Base-by-base conservation (phyloP, 2,888 invertebrate species). In the Steinernema hermaphroditum region DNA sequence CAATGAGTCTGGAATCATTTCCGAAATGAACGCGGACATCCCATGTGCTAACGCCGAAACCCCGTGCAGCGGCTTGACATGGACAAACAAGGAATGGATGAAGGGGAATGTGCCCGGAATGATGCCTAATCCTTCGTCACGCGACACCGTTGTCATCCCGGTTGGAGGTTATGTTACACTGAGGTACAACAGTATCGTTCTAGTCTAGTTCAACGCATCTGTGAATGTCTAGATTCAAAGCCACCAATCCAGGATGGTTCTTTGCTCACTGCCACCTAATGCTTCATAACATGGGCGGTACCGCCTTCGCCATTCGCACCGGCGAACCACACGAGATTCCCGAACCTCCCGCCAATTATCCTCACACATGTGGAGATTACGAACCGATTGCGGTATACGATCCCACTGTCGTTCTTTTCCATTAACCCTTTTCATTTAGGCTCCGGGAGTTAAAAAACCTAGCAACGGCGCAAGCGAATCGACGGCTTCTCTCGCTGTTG, bases 161-260 rank as follows among this genome's bases (percentile, higher is more conserved):
- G 81, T 84, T 29, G 87, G 87, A 12, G 87, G 87, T 1, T 87
- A 87, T 72, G 85, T 84, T 32, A 83, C 83, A 0, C 76, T 87
- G 9, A 74, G 82, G 82, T 82, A 16, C n/a, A n/a, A n/a, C n/a
- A n/a, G n/a, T n/a, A n/a, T n/a, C n/a, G n/a, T 37, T 37, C 12
- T 37, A 37, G 37, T 37, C n/a, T n/a, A 37, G 6, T 37, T 37
- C 12, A 4, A 37, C 37, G 4, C 37, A 37, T 12, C 37, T 12
- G 6, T 4, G 6, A 37, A 9, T 27, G 72, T 78, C 29, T 70
- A 79, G 87, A 69, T 85, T 87, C 77, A 79, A 81, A 27, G 87
- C 87, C 0, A 75, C 78, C 16, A 87, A 87, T 73, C 87, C 87
- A 14, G 86, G 86, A 41, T 86, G 83, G 81, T 86, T 83, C 83